Percentiles rank a stretch among this genome's conserved stretches.
Evolutionary conservation across 2,888 invertebrate genomes (phyloP).

Genomic region (Melinaea marsaeus): DNA sequence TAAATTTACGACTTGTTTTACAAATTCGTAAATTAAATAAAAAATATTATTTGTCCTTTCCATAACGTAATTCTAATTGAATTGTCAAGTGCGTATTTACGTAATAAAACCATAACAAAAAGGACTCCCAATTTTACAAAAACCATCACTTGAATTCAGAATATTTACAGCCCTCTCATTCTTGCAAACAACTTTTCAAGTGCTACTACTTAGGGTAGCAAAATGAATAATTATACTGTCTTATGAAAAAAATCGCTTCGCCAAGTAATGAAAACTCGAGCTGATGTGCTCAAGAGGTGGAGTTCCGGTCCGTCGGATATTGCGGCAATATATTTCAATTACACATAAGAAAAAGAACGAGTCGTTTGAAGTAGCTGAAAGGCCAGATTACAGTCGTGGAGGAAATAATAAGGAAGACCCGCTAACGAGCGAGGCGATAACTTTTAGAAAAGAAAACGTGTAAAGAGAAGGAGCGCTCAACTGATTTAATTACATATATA

Average conservation of each 20-base stretch:
- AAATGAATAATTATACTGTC: slow-evolving; percentile 75
- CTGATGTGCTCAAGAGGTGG: slow-evolving; percentile 71
- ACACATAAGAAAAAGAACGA: slow-evolving; percentile 78
- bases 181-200: slow-evolving; percentile 54
- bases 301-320: slow-evolving; percentile 73
- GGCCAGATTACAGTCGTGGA: slow-evolving; percentile 72
- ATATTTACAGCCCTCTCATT: slow-evolving; percentile 31
- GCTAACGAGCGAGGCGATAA: slow-evolving; percentile 68
- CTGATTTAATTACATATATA: slow-evolving; percentile 5
- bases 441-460: slow-evolving; percentile 65
- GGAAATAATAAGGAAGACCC: slow-evolving; percentile 71
- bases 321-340: slow-evolving; percentile 78
- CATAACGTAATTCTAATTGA: too few species aligned
- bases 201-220: slow-evolving; percentile 53
- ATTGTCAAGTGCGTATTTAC: neutral
- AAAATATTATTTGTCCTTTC: neutral
- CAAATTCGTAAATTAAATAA: slow-evolving; percentile 1
- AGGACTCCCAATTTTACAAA: slow-evolving; percentile 6
- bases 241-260: slow-evolving; percentile 72
- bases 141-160: slow-evolving; percentile 44
- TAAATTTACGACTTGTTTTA: neutral
- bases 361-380: slow-evolving; percentile 76
- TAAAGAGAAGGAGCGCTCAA: slow-evolving; percentile 38
- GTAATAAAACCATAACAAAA: slow-evolving; percentile 10
- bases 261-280: slow-evolving; percentile 74